A percentile compares a stretch with the other conserved stretches of the same genome.
Conservation (phyloP, 2,888 invertebrate genomes). For the Carterocephalus palaemon region DNA sequence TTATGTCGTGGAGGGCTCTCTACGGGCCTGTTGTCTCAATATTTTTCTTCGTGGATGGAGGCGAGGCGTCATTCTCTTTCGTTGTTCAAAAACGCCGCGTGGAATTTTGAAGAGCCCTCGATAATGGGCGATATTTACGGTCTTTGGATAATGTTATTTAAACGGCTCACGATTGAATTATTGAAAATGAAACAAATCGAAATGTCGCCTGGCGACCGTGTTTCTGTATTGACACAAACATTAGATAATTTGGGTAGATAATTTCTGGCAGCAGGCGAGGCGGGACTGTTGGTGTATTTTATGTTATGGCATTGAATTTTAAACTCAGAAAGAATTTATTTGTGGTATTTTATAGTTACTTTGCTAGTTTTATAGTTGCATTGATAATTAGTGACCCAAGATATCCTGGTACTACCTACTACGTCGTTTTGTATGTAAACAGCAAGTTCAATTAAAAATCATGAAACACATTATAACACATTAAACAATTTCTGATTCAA, state of each 20-base stretch:
- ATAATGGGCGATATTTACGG: slow-evolving; percentile 76
- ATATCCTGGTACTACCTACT: no score
- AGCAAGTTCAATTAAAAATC: no score
- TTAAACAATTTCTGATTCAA: no score
- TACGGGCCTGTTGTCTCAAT: slow-evolving; percentile 72
- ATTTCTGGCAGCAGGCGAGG: no score
- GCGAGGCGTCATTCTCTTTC: slow-evolving; percentile 73
- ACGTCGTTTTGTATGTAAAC: no score
- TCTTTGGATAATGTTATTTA: slow-evolving; percentile 72
- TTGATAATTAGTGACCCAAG: no score
- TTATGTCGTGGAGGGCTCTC: slow-evolving; percentile 74
- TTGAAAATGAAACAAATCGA: slow-evolving; percentile 56
- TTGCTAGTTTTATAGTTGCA: no score
- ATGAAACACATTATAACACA: no score
- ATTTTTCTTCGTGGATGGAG: slow-evolving; percentile 74
- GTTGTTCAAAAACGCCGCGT: slow-evolving; percentile 68
- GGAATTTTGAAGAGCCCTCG: slow-evolving; percentile 72
- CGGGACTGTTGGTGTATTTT: slow-evolving; percentile 2
- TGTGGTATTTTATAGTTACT: no score
- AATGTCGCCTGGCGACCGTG: slow-evolving; percentile 50
- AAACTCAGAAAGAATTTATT: no score
- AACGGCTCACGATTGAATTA: slow-evolving; percentile 59
- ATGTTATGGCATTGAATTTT: not conserved
- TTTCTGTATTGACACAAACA: slow-evolving; percentile 38
- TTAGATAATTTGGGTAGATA: slow-evolving; percentile 8